Percentiles rank a stretch among this genome's conserved stretches.
Conservation (phyloP, 2,113 vertebrate species). For the Aptenodytes patagonicus region DNA sequence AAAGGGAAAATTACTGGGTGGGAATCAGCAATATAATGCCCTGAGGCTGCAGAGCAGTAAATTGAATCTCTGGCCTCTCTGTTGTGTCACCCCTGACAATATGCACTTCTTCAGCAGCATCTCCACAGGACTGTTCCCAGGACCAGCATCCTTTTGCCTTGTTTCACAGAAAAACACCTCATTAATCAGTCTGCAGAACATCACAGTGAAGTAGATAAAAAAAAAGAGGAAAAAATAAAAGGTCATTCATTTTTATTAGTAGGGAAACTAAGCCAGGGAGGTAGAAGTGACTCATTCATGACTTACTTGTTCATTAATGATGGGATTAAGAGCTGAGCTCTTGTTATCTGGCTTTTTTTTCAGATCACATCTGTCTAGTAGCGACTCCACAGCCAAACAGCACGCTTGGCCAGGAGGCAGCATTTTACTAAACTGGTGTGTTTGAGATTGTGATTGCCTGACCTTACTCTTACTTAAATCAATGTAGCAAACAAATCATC, state of each 20-base stretch:
- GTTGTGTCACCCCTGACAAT: not conserved
- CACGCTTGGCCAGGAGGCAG: not conserved
- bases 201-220: not conserved
- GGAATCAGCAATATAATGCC: not conserved
- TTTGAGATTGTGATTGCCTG: not conserved
- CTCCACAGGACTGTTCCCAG: not conserved
- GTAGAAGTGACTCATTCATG: conserved; percentile 16
- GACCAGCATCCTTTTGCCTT: not conserved
- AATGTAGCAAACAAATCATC: not conserved
- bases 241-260: not conserved
- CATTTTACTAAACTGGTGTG: not conserved
- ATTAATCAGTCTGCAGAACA: conserved; percentile 16
- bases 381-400: not conserved
- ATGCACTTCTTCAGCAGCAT: not conserved
- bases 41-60: not conserved
- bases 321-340: conserved; percentile 15
- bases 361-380: conserved; percentile 3
- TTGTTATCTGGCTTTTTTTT: conserved; percentile 13
- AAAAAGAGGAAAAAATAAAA: not conserved
- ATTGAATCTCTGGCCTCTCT: not conserved
- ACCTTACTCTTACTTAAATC: not conserved
- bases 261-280: not conserved
- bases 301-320: not conserved
- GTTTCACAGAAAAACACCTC: not conserved
- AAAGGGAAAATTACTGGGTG: not conserved